Evolutionary conservation across 2,888 invertebrate genomes (phyloP).

Genomic region (Megaustenia siamemsis): DNA sequence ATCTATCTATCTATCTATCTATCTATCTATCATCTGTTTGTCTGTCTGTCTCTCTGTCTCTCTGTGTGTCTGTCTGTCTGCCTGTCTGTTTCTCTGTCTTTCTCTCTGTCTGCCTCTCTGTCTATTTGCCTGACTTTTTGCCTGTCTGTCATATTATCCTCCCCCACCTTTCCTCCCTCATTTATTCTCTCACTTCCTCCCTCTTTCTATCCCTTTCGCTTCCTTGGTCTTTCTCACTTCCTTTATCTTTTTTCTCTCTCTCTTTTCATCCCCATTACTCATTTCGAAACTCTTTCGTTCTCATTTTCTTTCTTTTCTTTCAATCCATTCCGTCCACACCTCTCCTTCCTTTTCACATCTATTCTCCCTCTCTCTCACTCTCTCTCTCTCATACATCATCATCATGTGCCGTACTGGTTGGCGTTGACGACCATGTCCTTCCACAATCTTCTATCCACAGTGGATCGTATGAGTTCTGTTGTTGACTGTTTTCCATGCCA

Average conservation of each 20-base stretch:
- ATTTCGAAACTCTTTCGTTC: neutral
- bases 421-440: too few species aligned
- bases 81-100: neutral
- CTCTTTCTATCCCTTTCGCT: neutral
- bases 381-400: too few species aligned
- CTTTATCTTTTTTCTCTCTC: neutral
- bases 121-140: neutral
- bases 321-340: too few species aligned
- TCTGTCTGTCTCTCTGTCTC: neutral
- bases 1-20: neutral
- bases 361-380: too few species aligned
- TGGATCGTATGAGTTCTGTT: too few species aligned
- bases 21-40: neutral
- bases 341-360: too few species aligned
- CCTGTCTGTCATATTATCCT: neutral
- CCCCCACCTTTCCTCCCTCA: neutral
- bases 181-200: neutral
- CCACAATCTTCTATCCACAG: too few species aligned
- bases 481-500: too few species aligned
- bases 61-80: neutral
- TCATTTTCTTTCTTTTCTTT: neutral
- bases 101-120: neutral
- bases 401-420: too few species aligned
- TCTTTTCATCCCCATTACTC: neutral
- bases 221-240: too few species aligned